Base-by-base conservation (phyloP, 2,113 vertebrate species). In the Vicugna pacos region DNA sequence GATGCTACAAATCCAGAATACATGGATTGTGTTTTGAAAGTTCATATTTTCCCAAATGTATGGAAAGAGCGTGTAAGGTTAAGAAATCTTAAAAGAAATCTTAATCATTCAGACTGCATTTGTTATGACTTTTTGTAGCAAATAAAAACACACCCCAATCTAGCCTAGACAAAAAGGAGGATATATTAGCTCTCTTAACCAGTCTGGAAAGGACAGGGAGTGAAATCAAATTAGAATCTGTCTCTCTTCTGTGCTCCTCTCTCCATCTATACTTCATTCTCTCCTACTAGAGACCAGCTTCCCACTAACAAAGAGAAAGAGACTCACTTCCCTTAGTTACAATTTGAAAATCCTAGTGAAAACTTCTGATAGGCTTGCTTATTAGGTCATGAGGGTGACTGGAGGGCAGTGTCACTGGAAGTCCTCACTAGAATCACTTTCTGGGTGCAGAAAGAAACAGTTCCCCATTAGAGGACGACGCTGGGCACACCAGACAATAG, bases 1-100 rank as follows among this genome's bases (percentile, higher is more conserved):
- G 73, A 70, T 87, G 17, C 12, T 60, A 58, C 38, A 58, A 93
- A 86, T 24, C 50, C 58, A 13, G 30, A 93, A 79, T 32, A 38
- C 52, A 84, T 84, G 30, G 42, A 87, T 17, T 93, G 52, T 69
- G 52, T 50, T 95, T 85, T 95, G 52, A 69, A 79, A 83, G 28
- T 70, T 79, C 73, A 1, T 81, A 32, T 54, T 94, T 89, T 73
- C 67, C 24, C 52, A 89, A 38, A 70, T 7, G 30, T 60, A 60
- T 6, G 79, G 52, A 58, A 69, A 85, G n/a, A 20, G 28, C 9
- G 11, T 30, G 38, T 64, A 30, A 79, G 26, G 69, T 90, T 48
- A 69, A 89, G 48, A 62, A 46, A 48, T 82, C 93, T 83, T 35
- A 54, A 75, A 94, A 94, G 67, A 83, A 82, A 8, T 1, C 48